Base-by-base conservation (phyloP, 2,888 invertebrate genomes). In the Plagodis pulveraria region DNA sequence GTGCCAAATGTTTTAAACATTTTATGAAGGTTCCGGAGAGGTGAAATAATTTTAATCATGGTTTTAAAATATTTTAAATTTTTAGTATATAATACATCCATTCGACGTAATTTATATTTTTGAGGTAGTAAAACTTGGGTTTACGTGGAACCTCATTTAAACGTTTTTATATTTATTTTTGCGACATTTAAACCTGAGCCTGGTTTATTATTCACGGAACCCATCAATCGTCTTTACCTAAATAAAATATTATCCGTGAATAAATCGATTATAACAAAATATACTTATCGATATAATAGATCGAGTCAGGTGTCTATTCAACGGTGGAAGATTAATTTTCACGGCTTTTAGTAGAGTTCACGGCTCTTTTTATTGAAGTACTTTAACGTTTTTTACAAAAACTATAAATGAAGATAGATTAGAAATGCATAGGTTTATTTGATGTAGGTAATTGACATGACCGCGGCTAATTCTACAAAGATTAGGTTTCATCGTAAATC, bases 1-100 rank as follows among this genome's bases (percentile, higher is more conserved):
- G 43, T 50, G 46, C 42, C 10, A 33, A 59, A 43, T 50, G 50
- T 57, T 47, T 43, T 33, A 12, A 32, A 32, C 11, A 51, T 56
- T 58, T 59, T 59, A 55, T 54, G 54, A 47, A 50, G 46, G 58
- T 54, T 38, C 11, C 45, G 22, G 50, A 52, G 38, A 54, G 50
- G 50, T 47, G 50, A 43, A 49, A 59, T 59, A 43, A 54, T 38
- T 54, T 50, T 54, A 54, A 59, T 54, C 32, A 36, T 34, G 9
- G 40, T 6, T 38, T 52, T 34, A 33, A n/a, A 52, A 32, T 11
- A 46, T 36, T 46, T 46, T 35, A 45, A 35, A 41, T 11, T 58
- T 46, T 35, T 50, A n/a, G 6, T 33, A n/a, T 50, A 40, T 41
- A 9, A 41, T 41, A 41, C 7, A 9, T 22, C 38, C 5, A 38